Evolutionary conservation across 2,888 invertebrate species (phyloP).

Genomic region (Hartigia nigra): DNA sequence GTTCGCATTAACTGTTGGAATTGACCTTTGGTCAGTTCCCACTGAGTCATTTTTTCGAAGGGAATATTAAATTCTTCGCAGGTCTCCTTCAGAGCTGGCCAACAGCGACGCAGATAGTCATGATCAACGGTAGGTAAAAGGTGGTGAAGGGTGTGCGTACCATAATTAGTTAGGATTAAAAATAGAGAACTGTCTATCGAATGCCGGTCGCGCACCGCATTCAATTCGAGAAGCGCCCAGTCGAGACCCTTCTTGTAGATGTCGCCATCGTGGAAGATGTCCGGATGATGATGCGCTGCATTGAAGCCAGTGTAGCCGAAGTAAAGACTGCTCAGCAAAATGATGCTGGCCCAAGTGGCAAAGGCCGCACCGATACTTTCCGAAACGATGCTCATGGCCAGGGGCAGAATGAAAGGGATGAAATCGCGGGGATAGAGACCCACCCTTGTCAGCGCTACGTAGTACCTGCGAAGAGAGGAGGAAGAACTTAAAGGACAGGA

Average conservation of each 20-base stretch:
- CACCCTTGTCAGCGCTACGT: constrained; percentile 32
- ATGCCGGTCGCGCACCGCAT: constrained; percentile 78
- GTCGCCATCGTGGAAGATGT: constrained; percentile 84
- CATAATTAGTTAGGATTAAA: constrained; percentile 78
- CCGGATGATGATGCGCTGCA: constrained; percentile 84
- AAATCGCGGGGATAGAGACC: constrained; percentile 49
- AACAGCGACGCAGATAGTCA: constrained; percentile 74
- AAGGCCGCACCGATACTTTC: constrained; percentile 59
- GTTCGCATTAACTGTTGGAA: constrained; percentile 71
- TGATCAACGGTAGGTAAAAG: constrained; percentile 86
- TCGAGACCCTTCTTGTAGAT: constrained; percentile 71
- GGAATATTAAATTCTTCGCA: constrained; percentile 74
- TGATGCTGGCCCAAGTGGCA: constrained; percentile 70
- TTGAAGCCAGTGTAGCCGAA: constrained; percentile 76
- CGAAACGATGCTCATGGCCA: constrained; percentile 64
- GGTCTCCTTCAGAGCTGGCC: constrained; percentile 73
- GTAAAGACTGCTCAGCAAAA: constrained; percentile 70
- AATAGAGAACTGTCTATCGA: constrained; percentile 76
- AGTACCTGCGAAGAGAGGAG: constrained; percentile 28
- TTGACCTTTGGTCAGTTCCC: constrained; percentile 75
- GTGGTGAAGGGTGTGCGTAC: constrained; percentile 84
- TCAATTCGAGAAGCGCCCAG: constrained; percentile 83
- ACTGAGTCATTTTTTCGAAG: constrained; percentile 64
- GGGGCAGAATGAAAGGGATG: constrained; percentile 63
- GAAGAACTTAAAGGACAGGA: not conserved